Evolutionary conservation across 1,140 invertebrate genomes (phyloP), one percentile per base, ranked within the genome.

Genomic region (Drosophila takahashii): DNA sequence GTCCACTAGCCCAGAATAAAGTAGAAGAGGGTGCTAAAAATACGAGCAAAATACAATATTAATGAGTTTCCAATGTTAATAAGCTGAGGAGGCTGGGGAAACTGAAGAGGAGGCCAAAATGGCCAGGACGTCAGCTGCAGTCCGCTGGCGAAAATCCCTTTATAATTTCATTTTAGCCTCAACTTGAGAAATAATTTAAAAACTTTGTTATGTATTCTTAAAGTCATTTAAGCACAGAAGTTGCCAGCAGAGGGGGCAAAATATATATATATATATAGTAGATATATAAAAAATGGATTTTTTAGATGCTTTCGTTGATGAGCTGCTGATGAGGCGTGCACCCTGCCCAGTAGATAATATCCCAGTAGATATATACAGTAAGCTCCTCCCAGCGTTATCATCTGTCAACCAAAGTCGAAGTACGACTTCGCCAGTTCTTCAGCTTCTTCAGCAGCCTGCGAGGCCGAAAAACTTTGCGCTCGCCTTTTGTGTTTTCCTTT

Each of bases 41-140:
- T 27, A 52, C 53, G 34, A 45, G 53, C 48, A 58, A 50, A 78
- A 85, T 81, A 86, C 81, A 89, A 77, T 83, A 89, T 89, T 87
- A 87, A 87, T 89, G 83, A 87, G 83, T 86, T 87, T 87, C 77
- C 83, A 89, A 87, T 87, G 83, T 87, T 87, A 87, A 87, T 87
- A 87, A 87, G 83, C 71, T 62, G 76, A 57, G 71, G 41, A 10
- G 4, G 6, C 27, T 37, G 53, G 57, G 36, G 42, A 72, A 37
- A 29, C 22, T 22, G 37, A 56, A 36, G 57, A 36, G 32, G 16
- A 15, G 53, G 47, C 18, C 13, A 29, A 64, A 65, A 36, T 37
- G 48, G 32, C 36, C 53, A 37, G 52, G 52, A 52, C 83, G 79
- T 89, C 83, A 87, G 84, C 83, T 89, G 83, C 81, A 86, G 54